Conservation (phyloP, 2,888 invertebrate species). For the Cheilosia soror region DNA sequence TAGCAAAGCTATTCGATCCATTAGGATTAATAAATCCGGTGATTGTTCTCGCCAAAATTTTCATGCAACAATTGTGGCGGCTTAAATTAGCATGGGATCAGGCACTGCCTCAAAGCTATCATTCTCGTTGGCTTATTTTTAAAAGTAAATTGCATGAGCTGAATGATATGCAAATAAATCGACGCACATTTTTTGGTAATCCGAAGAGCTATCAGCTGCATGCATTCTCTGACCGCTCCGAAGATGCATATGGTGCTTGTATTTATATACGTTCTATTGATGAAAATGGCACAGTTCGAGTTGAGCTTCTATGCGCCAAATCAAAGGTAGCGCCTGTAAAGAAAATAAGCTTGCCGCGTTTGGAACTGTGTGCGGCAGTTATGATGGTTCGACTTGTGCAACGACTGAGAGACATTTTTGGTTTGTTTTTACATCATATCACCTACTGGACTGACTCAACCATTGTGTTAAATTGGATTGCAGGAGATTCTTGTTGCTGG, state of each 20-base stretch:
- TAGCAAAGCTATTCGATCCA: constrained; percentile 47
- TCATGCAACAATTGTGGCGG: constrained; percentile 41
- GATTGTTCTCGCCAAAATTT: constrained; percentile 35
- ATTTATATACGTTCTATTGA: constrained; percentile 27
- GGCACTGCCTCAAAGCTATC: constrained; percentile 30
- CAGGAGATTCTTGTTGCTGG: not conserved
- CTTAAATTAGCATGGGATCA: constrained; percentile 40
- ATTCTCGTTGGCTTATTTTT: constrained; percentile 44
- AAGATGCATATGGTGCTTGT: constrained; percentile 43
- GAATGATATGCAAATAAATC: constrained; percentile 15
- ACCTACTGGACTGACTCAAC: constrained; percentile 21
- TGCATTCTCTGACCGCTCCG: constrained; percentile 50
- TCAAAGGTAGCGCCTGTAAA: constrained; percentile 37
- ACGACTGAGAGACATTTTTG: not conserved
- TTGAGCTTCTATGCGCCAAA: constrained; percentile 34
- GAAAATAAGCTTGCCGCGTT: not conserved
- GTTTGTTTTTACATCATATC: not conserved
- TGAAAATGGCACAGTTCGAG: not conserved
- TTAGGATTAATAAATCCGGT: constrained; percentile 44
- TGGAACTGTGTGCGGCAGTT: constrained; percentile 11
- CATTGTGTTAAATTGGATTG: constrained; percentile 18
- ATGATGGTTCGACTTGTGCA: constrained; percentile 5
- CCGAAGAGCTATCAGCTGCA: constrained; percentile 30
- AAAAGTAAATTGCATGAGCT: constrained; percentile 10
- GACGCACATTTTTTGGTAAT: not conserved